Evolutionary conservation across 2,113 vertebrate genomes (phyloP), one percentile per base, ranked within the genome.

Genomic region (Jacana jacana): DNA sequence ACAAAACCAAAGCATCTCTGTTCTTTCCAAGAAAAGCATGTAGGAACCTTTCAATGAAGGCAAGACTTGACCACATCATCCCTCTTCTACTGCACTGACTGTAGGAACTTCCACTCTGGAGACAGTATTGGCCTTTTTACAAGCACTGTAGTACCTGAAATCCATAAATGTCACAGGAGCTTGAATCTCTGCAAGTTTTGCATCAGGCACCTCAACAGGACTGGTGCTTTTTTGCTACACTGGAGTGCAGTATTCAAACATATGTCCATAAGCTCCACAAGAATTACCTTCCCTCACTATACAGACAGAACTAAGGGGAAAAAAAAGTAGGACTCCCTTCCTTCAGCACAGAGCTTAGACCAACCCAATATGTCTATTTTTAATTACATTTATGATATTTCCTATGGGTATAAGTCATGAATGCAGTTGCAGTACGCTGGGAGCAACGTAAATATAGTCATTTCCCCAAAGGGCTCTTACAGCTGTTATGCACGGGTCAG

Each of bases 371-470:
- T 51, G 90, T 81, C 88, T 95, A 88, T 93, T 97, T 95, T 95
- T 95, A 97, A 93, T 95, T 88, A 95, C 48, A 86, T 89, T 96
- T 88, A 94, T 86, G 72, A 81, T 92, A 93, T 79, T 94, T 96
- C 92, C 92, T 91, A 77, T 84, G 92, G 72, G 72, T 81, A 27
- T 91, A 92, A 93, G 57, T 65, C 80, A 92, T 75, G 61, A 92
- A 92, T 92, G 83, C 65, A 91, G 86, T 61, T 69, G 55, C 63
- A 94, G 72, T 91, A 64, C 15, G 88, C 88, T 89, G 37, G 23
- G 77, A 95, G 83, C 72, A 84, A 86, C 0, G 0, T 71, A 91
- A 94, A 93, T 61, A 89, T 7, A 96, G 80, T 79, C 9, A 68
- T 61, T 78, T 78, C 86, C 86, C 88, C 77, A 18, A 86, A 72